Evolutionary conservation across 1,140 invertebrate genomes (phyloP).

Genomic region (Triops cancriformis): DNA sequence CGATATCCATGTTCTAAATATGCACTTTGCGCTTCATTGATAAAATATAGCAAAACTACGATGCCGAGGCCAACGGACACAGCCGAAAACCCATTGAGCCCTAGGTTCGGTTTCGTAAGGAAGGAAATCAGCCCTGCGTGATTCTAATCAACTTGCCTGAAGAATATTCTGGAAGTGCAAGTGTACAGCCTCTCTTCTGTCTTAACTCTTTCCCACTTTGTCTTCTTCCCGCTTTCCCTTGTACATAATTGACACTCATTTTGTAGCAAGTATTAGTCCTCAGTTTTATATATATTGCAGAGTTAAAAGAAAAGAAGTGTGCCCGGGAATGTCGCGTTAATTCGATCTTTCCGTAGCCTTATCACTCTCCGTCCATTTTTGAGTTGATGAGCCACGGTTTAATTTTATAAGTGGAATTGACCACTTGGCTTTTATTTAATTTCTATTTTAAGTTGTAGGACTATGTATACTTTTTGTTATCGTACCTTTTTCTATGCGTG

Average conservation of each 20-base stretch:
- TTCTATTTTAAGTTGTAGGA: background rate
- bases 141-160: slow-evolving; percentile 14
- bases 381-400: background rate
- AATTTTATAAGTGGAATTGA: background rate
- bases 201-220: background rate
- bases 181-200: background rate
- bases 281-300: background rate
- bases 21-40: background rate
- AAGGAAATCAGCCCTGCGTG: background rate
- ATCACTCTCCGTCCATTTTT: slow-evolving; percentile 5
- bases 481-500: background rate
- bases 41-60: slow-evolving; percentile 1
- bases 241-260: background rate
- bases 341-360: slow-evolving; percentile 5
- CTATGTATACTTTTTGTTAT: background rate
- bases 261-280: background rate
- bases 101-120: background rate
- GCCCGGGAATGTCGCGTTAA: background rate
- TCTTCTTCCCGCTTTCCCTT: background rate
- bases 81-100: background rate
- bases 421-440: background rate
- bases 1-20: background rate
- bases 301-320: background rate
- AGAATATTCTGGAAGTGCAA: background rate
- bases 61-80: background rate